Evolutionary conservation across 1,140 invertebrate genomes (phyloP).

Genomic region (Drosophila kohkoa): DNA sequence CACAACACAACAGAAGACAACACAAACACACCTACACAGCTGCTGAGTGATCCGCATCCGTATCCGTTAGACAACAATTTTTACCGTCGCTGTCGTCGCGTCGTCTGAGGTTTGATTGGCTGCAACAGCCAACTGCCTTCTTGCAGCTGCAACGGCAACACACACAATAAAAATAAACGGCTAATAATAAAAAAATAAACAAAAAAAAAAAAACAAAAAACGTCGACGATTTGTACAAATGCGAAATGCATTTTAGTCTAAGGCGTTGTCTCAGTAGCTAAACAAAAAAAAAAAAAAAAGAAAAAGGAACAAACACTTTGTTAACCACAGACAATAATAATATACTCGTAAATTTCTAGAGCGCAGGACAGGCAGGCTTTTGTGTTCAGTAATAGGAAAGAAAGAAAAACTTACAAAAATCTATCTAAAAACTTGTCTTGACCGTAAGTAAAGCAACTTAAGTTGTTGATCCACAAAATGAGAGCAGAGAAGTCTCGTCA

Average conservation of each 20-base stretch:
- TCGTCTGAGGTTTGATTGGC: slow-evolving; percentile 20
- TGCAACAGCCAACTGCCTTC: slow-evolving; percentile 3
- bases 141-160: slow-evolving; percentile 1
- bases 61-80: slow-evolving; percentile 55
- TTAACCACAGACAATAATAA: slow-evolving; percentile 29
- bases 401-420: not conserved
- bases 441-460: slow-evolving; percentile 70
- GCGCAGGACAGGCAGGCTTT: slow-evolving; percentile 73
- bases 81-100: slow-evolving; percentile 51
- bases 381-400: slow-evolving; percentile 12
- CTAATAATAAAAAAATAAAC: not conserved
- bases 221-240: not conserved
- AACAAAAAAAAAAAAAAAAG: not conserved
- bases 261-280: slow-evolving; percentile 21
- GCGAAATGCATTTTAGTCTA: slow-evolving; percentile 28
- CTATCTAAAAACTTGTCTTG: slow-evolving; percentile 49
- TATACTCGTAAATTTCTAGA: slow-evolving; percentile 52
- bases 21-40: slow-evolving; percentile 15
- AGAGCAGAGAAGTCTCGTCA: slow-evolving; percentile 42
- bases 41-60: slow-evolving; percentile 66
- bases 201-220: not conserved
- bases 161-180: not conserved
- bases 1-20: too few species aligned
- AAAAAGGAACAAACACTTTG: not conserved
- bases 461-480: slow-evolving; percentile 35